Base-by-base conservation (phyloP, 2,797 vertebrate species). In the Cynopterus sphinx region DNA sequence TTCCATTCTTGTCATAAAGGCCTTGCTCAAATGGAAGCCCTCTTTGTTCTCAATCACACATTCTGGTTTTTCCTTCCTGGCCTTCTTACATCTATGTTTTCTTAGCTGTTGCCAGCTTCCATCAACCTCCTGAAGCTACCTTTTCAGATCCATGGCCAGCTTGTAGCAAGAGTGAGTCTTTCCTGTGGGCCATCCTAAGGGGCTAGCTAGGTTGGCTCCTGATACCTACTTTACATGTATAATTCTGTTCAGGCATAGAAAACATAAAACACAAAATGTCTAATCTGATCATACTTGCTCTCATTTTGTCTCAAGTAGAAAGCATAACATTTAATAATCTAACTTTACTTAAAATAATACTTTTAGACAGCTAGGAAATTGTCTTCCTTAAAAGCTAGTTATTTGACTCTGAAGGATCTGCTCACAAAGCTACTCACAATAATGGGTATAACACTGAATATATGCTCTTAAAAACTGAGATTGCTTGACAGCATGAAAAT, bases 401-500 rank as follows among this genome's bases (percentile, higher is more conserved):
- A 81, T 87, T 92, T 93, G 21, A 67, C 41, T 61, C 31, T 71
- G 17, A 12, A 92, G 33, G 53, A 95, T 41, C 67, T 90, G 91
- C 65, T 96, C 71, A 87, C 15, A 90, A 65, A 81, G 82, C 63
- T 90, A 87, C 31, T 74, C 26, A 88, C 31, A 83, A 59, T 78
- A 90, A 90, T 31, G 16, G 78, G 5, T 26, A 67, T 4, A 63
- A 77, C 33, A 85, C 3, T 82, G 65, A 96, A 91, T 9, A 68
- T 16, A 78, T 16, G 33, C 21, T 78, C 43, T 82, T 91, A 22
- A 75, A 96, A 90, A 74, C 17, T 53, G 17, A 90, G n/a, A 83
- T 65, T 95, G 74, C 71, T 55, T 71, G 57, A 84, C 11, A 92
- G 28, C 59, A 84, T 75, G 36, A 90, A 90, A 93, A 90, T 51